phyloP scores from a whole-genome alignment of 2,888 invertebrate genomes.

The Rhingia campestris region DNA sequence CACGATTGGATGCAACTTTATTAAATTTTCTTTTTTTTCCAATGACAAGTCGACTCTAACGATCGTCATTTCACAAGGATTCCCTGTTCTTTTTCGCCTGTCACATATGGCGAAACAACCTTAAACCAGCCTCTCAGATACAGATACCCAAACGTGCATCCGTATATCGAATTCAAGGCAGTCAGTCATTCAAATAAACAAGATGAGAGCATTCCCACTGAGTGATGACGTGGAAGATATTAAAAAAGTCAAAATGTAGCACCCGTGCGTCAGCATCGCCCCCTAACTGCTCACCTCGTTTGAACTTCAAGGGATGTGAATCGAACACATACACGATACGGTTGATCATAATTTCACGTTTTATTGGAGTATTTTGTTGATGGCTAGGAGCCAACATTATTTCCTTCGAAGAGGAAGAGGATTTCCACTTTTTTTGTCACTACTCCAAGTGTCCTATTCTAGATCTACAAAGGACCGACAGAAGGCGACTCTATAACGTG shows the following conservation, averaged over 20 bases:
- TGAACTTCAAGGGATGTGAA: constrained; percentile 14
- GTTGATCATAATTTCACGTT: constrained; percentile 59
- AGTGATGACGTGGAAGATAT: constrained; percentile 70
- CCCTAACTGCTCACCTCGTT: constrained; percentile 1
- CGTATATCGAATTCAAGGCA: constrained; percentile 23
- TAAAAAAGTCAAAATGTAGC: constrained; percentile 49
- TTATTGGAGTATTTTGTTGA: constrained; percentile 29
- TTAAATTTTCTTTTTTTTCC: constrained; percentile 24
- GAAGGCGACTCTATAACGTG: constrained; percentile 35
- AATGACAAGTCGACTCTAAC: constrained; percentile 5
- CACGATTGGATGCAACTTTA: constrained; percentile 61
- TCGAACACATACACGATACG: constrained; percentile 35
- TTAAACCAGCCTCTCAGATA: not conserved
- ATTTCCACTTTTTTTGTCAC: constrained; percentile 64
- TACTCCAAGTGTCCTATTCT: constrained; percentile 50
- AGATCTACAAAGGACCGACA: constrained; percentile 34
- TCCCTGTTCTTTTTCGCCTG: constrained; percentile 2
- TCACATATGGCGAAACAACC: constrained; percentile 40
- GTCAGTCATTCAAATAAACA: constrained; percentile 41
- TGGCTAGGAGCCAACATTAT: constrained; percentile 61
- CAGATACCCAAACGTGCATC: constrained; percentile 16
- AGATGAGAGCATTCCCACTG: constrained; percentile 49
- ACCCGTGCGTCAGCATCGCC: constrained; percentile 11
- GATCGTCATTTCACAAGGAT: constrained; percentile 25
- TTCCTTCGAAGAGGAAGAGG: constrained; percentile 29